phyloP scores from a whole-genome alignment of 2,113 vertebrate species.

The Sinocyclocheilus rhinocerous region DNA sequence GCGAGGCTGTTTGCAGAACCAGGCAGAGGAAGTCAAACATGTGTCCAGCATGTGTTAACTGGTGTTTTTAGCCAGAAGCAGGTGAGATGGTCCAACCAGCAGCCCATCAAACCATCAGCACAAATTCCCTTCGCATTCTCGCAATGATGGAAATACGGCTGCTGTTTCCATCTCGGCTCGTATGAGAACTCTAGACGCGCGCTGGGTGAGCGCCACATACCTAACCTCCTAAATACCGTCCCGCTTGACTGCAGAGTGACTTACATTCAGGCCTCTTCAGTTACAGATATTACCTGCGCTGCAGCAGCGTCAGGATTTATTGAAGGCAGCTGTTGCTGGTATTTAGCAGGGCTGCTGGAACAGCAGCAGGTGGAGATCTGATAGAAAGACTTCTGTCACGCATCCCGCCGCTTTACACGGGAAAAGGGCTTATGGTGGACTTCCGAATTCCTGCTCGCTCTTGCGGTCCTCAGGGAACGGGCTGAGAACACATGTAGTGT shows the following conservation, averaged over 20 bases:
- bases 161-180: not conserved
- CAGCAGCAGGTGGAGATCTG: slow-evolving; percentile 45
- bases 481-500: slow-evolving; percentile 33
- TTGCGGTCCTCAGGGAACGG: slow-evolving; percentile 52
- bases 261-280: slow-evolving; percentile 30
- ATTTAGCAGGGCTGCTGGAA: slow-evolving; percentile 18
- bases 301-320: slow-evolving; percentile 52
- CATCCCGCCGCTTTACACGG: not conserved
- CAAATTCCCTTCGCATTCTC: not conserved
- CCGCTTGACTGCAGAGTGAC: not conserved
- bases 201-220: slow-evolving; percentile 11
- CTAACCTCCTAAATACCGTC: slow-evolving; percentile 16
- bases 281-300: slow-evolving; percentile 55
- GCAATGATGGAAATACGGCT: not conserved
- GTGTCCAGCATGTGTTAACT: slow-evolving; percentile 26
- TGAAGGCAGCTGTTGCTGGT: slow-evolving; percentile 57
- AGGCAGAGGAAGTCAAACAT: slow-evolving; percentile 14
- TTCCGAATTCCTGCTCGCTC: not conserved
- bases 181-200: not conserved
- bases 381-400: slow-evolving; percentile 21
- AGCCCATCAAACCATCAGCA: slow-evolving; percentile 11
- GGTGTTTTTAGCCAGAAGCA: not conserved
- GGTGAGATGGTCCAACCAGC: not conserved
- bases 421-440: not conserved
- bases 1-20: not conserved